phyloP scores from a whole-genome alignment of 2,113 vertebrate genomes.

The Plectropomus leopardus region DNA sequence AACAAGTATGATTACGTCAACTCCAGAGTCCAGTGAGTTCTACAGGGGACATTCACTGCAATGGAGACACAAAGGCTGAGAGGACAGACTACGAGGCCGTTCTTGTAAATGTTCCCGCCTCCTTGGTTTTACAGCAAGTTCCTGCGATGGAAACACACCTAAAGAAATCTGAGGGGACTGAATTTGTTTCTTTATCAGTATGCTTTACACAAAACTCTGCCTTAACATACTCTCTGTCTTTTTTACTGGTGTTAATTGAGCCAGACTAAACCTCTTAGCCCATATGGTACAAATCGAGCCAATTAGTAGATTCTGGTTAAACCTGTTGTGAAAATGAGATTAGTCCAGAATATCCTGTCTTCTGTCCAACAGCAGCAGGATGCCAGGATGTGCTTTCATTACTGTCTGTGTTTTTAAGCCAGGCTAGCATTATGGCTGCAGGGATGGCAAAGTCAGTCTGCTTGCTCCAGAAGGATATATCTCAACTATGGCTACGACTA shows the following conservation, averaged over 20 bases:
- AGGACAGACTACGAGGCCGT: no score
- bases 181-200: neutral
- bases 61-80: no score
- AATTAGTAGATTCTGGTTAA: conserved; percentile 43
- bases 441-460: neutral
- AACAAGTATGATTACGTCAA: no score
- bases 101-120: no score
- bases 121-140: no score
- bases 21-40: no score
- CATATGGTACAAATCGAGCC: conserved; percentile 30
- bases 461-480: neutral
- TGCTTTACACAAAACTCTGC: neutral
- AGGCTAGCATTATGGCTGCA: neutral
- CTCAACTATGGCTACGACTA: neutral
- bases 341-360: conserved; percentile 10
- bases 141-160: no score
- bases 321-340: conserved; percentile 24
- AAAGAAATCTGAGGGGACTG: no score
- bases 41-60: no score
- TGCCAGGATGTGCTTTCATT: neutral
- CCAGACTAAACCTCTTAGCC: conserved; percentile 10
- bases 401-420: no score
- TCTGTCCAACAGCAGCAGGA: neutral
- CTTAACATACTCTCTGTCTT: neutral
- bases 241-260: neutral